Evolutionary conservation across 1,140 invertebrate species (phyloP), one percentile per base, ranked within the genome.

Genomic region (Euschistus heros): DNA sequence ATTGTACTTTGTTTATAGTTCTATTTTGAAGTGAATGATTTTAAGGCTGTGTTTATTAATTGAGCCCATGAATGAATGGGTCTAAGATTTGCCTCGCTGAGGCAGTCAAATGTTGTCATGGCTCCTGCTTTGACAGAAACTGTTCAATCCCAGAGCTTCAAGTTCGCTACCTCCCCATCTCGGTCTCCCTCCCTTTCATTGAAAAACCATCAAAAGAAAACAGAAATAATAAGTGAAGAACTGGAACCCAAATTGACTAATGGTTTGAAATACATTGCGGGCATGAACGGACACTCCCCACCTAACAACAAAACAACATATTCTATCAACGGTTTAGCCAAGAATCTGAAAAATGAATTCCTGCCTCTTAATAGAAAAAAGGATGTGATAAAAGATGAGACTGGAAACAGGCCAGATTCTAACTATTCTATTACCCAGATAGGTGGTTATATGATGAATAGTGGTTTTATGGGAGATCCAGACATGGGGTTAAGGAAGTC

Each of bases 101-200:
- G 80, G 80, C 80, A 79, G 76, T 78, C 79, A 78, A 75, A 80
- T 76, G 80, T 79, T 82, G 83, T 81, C 78, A 86, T 86, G 84
- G 84, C 84, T 77, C 84, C 84, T 77, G 84, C 84, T 78, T 77
- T 85, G 77, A 85, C 83, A 74, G 82, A 86, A 79, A 74, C 79
- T 69, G 79, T 78, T 71, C 81, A 81, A 77, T 76, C 82, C 73
- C 81, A 82, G 76, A 82, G 80, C 70, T 79, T 79, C 73, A 75
- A 77, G 26, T 63, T 68, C 26, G 54, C 24, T 22, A 61, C 59
- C 14, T 61, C 59, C 18, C 59, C 65, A 18, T 37, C 64, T 24
- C 61, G 59, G 20, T 66, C 59, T 20, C 59, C 61, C 24, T 66
- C 64, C 24, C 50, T 66, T 15, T 62, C 59, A 47, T 54, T 63